Percentiles rank a stretch among this genome's conserved stretches.
phyloP scores from a whole-genome alignment of 1,140 invertebrate genomes.

The Nebria ingens region DNA sequence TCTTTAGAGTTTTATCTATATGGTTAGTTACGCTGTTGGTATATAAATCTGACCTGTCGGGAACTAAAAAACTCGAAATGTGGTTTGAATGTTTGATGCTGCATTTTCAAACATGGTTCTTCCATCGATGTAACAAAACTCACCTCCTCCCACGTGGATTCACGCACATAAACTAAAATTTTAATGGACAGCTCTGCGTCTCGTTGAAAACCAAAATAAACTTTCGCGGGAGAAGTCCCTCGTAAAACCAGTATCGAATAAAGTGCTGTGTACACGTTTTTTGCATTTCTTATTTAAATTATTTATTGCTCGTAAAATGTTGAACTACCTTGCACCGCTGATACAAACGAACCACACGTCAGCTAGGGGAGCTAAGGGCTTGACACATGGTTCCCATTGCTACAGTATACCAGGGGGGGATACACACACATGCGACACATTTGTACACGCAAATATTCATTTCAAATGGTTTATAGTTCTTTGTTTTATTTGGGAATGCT shows the following conservation, averaged over 20 bases:
- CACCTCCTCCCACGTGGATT: neutral
- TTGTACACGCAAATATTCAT: constrained; percentile 11
- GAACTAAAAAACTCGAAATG: neutral
- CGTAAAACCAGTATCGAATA: neutral
- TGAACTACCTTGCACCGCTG: neutral
- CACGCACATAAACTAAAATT: constrained; percentile 7
- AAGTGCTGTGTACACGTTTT: constrained; percentile 5
- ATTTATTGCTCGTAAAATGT: constrained; percentile 3
- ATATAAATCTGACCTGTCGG: neutral
- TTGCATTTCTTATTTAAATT: constrained; percentile 10
- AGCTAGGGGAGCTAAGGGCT: neutral
- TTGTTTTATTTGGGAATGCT: too few relatives aligned
- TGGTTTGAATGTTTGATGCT: neutral
- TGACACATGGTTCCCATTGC: neutral
- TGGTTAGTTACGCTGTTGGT: too few relatives aligned
- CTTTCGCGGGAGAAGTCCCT: constrained; percentile 1
- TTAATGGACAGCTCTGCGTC: neutral
- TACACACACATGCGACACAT: too few relatives aligned
- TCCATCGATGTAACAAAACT: neutral
- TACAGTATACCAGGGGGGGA: too few relatives aligned
- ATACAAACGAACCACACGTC: neutral
- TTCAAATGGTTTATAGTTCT: too few relatives aligned
- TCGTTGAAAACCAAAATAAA: neutral
- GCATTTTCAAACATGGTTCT: neutral
- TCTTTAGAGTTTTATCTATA: too few relatives aligned